Base-by-base conservation (phyloP, 2,113 vertebrate species). In the Rafetus swinhoei region DNA sequence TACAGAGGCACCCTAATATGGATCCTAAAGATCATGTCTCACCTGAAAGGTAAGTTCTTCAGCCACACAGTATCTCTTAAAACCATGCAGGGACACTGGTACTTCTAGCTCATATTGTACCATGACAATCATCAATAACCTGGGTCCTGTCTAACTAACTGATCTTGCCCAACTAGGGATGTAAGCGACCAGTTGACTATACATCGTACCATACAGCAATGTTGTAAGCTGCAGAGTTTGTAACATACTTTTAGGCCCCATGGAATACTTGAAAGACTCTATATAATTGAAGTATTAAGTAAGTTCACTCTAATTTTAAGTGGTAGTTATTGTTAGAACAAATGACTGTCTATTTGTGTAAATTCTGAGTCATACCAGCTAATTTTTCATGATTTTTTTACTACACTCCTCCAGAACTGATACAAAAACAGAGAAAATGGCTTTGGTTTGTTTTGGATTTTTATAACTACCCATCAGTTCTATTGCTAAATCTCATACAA, bases 21-120 rank as follows among this genome's bases (percentile, higher is more conserved):
- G 55, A 53, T 14, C 55, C 74, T 55, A 9, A 79, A 52, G 10
- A 60, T 3, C 62, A 21, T 55, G 39, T 83, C 72, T n/a, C 39
- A 57, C 1, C 80, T 69, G 25, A 3, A 18, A 54, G 9, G 10
- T 8, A 13, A 4, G 53, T 14, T 35, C 82, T 54, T 57, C 27
- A 0, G 22, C 24, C 16, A 1, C 0, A 39, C 7, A 16, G 45
- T 72, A 72, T 8, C 82, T 35, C 27, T 60, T 56, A 84, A 35
- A 9, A 56, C 12, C 79, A 89, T 9, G 16, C 4, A 19, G 59
- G 11, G 59, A 53, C n/a, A 53, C 24, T 0, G 0, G 53, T 35
- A 35, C 35, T 72, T 18, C 16, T 72, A 12, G 11, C 45, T 29
- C 0, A 35, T 59, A 72, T 0, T 1, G 53, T 54, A 54, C 53